phyloP scores from a whole-genome alignment of 2,888 invertebrate species.

The Zhuqinia jingwanae region DNA sequence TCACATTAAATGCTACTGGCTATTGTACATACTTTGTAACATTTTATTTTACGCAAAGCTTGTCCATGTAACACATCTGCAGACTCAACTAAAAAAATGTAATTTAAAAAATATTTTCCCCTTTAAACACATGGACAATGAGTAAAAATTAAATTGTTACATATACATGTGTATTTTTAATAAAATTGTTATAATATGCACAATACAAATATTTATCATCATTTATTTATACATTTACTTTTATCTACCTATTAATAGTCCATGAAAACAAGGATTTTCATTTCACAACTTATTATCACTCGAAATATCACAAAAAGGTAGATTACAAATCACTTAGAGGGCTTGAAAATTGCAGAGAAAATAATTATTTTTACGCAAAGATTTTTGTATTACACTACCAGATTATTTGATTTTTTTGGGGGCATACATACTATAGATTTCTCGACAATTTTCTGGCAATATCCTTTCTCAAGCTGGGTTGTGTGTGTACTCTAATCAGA shows the following conservation, averaged over 20 bases:
- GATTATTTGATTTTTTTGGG: conserved; percentile 1
- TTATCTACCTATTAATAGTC: too few species aligned
- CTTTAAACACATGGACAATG: neutral
- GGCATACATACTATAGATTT: too few species aligned
- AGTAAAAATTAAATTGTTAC: too few species aligned
- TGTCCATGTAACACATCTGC: neutral
- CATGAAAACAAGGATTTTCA: conserved; percentile 6
- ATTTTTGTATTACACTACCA: neutral
- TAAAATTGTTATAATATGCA: too few species aligned
- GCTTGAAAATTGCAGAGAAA: conserved; percentile 13
- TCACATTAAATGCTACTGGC: neutral
- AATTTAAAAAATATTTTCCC: neutral
- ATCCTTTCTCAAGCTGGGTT: too few species aligned
- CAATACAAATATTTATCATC: too few species aligned
- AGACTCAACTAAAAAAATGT: neutral
- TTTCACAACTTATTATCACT: neutral
- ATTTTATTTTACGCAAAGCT: neutral
- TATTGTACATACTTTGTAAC: neutral
- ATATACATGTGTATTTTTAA: too few species aligned
- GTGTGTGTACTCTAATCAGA: too few species aligned
- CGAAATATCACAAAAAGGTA: conserved; percentile 26
- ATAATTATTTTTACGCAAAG: neutral
- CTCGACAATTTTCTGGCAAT: too few species aligned
- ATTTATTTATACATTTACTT: too few species aligned
- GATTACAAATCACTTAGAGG: conserved; percentile 2